Base-by-base conservation (phyloP, 2,113 vertebrate species). In the Thalassoma bifasciatum region DNA sequence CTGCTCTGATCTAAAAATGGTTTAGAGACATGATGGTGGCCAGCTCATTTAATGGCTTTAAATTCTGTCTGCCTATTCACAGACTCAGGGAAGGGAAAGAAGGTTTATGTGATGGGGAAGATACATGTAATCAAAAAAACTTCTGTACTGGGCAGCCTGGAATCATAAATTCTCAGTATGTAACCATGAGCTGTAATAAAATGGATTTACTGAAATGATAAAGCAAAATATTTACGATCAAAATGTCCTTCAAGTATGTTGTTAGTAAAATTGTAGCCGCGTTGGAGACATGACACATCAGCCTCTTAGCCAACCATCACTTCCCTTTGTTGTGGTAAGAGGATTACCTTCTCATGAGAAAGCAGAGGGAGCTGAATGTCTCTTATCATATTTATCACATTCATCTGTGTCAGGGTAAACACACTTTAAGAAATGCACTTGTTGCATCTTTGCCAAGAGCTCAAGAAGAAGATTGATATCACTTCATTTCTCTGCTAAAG, bases 1-100 rank as follows among this genome's bases (percentile, higher is more conserved):
- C 66, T 82, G 56, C 58, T 76, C 77, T 60, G 56, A 82, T 83
- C 70, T 79, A 72, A 83, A 91, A 85, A 77, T 72, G 56, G 36
- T 72, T 77, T 42, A 42, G 70, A 66, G 52, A 50, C 61, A 21
- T 19, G 47, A 34, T 24, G 10, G 26, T 23, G 36, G 73, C 81
- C 81, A 87, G 52, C 52, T 57, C 51, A 71, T 72, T 86, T 77
- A 82, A 81, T 82, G 59, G 50, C 26, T 85, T 72, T 68, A 72
- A 84, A 61, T 71, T 24, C 57, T 65, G 66, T 49, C 63, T 47
- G 56, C 16, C 17, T 42, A 16, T 58, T 63, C 50, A 50, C 16
- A 46, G 66, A 68, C 58, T 62, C 68, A 75, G 34, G 40, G 67
- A 67, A 4, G 66, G 50, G 60, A 76, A 69, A 1, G 10, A 67